phyloP scores from a whole-genome alignment of 2,797 vertebrate species.

The Notamacropus eugenii region DNA sequence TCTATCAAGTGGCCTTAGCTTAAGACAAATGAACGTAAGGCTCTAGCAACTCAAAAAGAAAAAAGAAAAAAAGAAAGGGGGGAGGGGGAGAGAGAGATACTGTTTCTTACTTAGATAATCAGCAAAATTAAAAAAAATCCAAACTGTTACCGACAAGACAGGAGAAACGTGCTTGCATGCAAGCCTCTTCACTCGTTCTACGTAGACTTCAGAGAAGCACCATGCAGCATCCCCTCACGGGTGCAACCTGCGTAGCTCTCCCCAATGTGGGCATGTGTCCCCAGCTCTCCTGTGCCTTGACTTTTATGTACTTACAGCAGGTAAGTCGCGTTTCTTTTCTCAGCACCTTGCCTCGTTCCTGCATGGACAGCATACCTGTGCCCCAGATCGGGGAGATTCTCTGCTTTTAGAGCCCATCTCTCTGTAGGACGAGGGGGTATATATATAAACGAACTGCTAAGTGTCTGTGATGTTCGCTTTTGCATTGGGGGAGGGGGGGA shows the following conservation, averaged over 20 bases:
- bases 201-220: constrained; percentile 88
- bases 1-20: constrained; percentile 85
- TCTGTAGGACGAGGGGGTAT: background rate
- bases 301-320: constrained; percentile 99
- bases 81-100: constrained; percentile 46
- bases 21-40: constrained; percentile 81
- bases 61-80: constrained; percentile 24
- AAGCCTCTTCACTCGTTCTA: constrained; percentile 87
- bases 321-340: constrained; percentile 85
- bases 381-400: background rate
- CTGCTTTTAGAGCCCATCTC: background rate
- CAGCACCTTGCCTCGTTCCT: constrained; percentile 21
- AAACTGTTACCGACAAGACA: constrained; percentile 84
- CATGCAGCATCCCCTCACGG: constrained; percentile 96
- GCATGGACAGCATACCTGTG: background rate
- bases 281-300: constrained; percentile 97
- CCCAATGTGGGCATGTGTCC: constrained; percentile 96
- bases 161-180: constrained; percentile 85
- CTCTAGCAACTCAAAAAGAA: constrained; percentile 68
- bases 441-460: background rate
- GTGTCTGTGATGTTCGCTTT: background rate
- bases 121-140: constrained; percentile 73
- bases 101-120: constrained; percentile 81
- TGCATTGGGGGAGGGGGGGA: constrained; percentile 30
- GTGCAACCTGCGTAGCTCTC: constrained; percentile 96